These are phyloP conservation scores for Amorpha juglandis DNA, from an alignment of 2,888 invertebrate genomes.

Conservation along the genomic window DNA sequence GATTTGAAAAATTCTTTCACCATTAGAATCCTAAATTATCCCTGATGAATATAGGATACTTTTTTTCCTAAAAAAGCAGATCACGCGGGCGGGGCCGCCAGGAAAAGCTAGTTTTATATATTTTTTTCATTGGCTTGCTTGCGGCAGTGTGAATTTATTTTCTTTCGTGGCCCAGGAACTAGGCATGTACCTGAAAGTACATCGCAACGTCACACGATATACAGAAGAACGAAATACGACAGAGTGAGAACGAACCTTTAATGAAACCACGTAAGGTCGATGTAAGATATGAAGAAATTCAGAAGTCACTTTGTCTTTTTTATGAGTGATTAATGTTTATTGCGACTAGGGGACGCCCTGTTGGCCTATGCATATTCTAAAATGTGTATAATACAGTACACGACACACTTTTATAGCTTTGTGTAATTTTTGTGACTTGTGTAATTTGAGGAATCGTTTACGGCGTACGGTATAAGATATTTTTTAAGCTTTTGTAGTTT, in stretches of 20 bases:
- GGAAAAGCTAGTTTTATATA: too few species aligned
- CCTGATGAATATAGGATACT: too few species aligned
- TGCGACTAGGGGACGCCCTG: slow-evolving; percentile 53
- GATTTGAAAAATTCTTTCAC: too few species aligned
- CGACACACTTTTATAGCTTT: slow-evolving; percentile 10
- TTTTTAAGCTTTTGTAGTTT: background rate
- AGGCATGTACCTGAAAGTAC: too few species aligned
- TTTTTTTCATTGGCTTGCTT: too few species aligned
- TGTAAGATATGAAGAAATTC: slow-evolving; percentile 68
- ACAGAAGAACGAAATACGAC: background rate
- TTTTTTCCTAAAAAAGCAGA: too few species aligned
- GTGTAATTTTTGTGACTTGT: slow-evolving; percentile 12
- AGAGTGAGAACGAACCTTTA: slow-evolving; percentile 44
- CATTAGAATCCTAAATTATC: too few species aligned
- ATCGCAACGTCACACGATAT: too few species aligned
- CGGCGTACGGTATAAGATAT: background rate
- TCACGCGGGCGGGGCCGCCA: too few species aligned
- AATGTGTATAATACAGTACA: slow-evolving; percentile 34
- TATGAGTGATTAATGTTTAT: slow-evolving; percentile 80
- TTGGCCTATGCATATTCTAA: slow-evolving; percentile 70
- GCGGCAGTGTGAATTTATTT: too few species aligned
- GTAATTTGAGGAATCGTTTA: background rate
- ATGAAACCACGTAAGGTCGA: slow-evolving; percentile 64
- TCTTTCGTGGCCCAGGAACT: too few species aligned
- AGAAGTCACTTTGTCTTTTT: slow-evolving; percentile 80